Conservation (phyloP, 2,797 vertebrate species). For the Mastacembelus armatus region DNA sequence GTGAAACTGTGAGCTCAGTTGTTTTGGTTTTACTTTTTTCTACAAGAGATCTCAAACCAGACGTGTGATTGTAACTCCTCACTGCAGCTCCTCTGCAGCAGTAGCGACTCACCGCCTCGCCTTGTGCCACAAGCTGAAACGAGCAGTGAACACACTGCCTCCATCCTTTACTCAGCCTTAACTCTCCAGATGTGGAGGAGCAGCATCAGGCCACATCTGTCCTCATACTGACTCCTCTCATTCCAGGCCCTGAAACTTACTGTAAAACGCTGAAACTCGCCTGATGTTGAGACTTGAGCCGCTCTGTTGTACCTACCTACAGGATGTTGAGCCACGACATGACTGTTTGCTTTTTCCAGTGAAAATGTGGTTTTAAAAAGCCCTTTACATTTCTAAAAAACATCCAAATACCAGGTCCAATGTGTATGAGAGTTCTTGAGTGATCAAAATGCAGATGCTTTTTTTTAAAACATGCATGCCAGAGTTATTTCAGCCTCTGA, state of each 20-base stretch:
- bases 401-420: background rate
- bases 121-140: slow-evolving; percentile 53
- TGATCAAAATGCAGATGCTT: slow-evolving; percentile 45
- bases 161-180: slow-evolving; percentile 52
- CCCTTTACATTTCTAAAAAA: slow-evolving; percentile 14
- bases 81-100: slow-evolving; percentile 54
- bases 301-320: slow-evolving; percentile 2
- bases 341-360: slow-evolving; percentile 8
- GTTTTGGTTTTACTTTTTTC: slow-evolving; percentile 6
- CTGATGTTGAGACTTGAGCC: slow-evolving; percentile 23
- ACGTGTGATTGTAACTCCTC: slow-evolving; percentile 73
- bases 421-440: slow-evolving; percentile 18
- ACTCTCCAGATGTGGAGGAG: slow-evolving; percentile 36
- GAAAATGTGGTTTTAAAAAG: slow-evolving; percentile 20
- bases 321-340: slow-evolving; percentile 32
- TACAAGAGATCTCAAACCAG: slow-evolving; percentile 43
- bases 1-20: slow-evolving; percentile 23
- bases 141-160: slow-evolving; percentile 29
- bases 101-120: slow-evolving; percentile 62
- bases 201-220: slow-evolving; percentile 16
- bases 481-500: slow-evolving; percentile 59
- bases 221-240: background rate
- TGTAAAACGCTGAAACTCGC: slow-evolving; percentile 16
- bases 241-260: slow-evolving; percentile 7
- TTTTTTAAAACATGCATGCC: slow-evolving; percentile 57